Percentiles rank a stretch among this genome's conserved stretches.
Conservation (phyloP, 2,888 invertebrate genomes). For the Graphium colonna region DNA sequence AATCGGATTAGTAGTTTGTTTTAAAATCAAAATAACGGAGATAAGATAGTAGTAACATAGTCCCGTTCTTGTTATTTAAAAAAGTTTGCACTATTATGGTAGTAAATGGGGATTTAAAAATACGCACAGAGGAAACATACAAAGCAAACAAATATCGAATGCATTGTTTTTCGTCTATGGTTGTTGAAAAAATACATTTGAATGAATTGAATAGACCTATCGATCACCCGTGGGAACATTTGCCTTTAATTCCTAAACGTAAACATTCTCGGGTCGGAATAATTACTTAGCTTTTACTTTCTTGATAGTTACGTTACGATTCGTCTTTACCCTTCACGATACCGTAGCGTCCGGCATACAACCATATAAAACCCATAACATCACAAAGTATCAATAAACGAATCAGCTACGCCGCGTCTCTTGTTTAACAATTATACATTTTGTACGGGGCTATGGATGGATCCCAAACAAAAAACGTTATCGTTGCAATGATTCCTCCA, state of each 20-base stretch:
- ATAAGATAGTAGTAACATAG: no score
- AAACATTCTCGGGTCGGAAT: neutral
- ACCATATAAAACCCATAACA: conserved; percentile 21
- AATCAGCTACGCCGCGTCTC: conserved; percentile 33
- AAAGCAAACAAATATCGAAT: no score
- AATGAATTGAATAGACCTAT: neutral
- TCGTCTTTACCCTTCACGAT: conserved; percentile 2
- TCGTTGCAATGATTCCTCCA: conserved; percentile 15
- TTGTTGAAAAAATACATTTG: neutral
- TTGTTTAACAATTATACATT: conserved; percentile 39
- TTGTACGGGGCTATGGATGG: conserved; percentile 29
- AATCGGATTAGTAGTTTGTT: no score
- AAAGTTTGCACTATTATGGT: no score
- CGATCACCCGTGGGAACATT: neutral
- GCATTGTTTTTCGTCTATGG: no score
- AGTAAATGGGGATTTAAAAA: no score
- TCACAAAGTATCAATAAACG: conserved; percentile 31
- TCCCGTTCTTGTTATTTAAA: no score
- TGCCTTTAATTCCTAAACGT: neutral
- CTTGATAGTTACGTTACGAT: neutral
- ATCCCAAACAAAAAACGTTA: conserved; percentile 13
- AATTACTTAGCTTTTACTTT: neutral
- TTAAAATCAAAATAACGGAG: no score
- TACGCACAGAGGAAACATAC: no score
- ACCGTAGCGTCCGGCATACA: conserved; percentile 13